Evolutionary conservation across 2,888 invertebrate genomes (phyloP).

Genomic region (Sarcophaga rosellei): DNA sequence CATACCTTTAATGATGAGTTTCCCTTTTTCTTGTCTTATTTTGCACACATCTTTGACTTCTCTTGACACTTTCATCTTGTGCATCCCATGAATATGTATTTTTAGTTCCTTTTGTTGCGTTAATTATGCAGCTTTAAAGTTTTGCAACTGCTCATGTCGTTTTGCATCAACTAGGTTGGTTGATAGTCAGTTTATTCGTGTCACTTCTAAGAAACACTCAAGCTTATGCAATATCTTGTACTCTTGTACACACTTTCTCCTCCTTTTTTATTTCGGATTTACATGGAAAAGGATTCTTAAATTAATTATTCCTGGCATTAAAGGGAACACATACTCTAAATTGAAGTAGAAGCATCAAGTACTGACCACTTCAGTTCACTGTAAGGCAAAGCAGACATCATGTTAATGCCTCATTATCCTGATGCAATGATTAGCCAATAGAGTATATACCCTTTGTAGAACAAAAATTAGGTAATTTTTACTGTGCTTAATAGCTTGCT

Average conservation of each 20-base stretch:
- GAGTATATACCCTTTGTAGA: too few relatives aligned
- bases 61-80: conserved; percentile 27
- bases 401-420: too few relatives aligned
- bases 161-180: neutral
- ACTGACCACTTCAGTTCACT: conserved; percentile 5
- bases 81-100: conserved; percentile 1
- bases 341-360: too few relatives aligned
- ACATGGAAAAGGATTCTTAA: too few relatives aligned
- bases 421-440: too few relatives aligned
- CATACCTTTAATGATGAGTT: conserved; percentile 29
- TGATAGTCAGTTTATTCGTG: too few relatives aligned
- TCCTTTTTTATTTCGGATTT: neutral
- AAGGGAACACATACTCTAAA: conserved; percentile 2
- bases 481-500: too few relatives aligned
- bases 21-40: neutral
- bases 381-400: neutral
- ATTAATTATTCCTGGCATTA: neutral
- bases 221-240: neutral
- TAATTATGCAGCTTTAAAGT: conserved; percentile 31
- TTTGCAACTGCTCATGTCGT: conserved; percentile 14
- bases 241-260: neutral
- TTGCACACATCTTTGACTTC: neutral
- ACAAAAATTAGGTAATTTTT: too few relatives aligned
- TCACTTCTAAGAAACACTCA: neutral
- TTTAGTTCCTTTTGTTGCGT: neutral